phyloP scores from a whole-genome alignment of 1,140 invertebrate genomes.

The Drosophila insularis region DNA sequence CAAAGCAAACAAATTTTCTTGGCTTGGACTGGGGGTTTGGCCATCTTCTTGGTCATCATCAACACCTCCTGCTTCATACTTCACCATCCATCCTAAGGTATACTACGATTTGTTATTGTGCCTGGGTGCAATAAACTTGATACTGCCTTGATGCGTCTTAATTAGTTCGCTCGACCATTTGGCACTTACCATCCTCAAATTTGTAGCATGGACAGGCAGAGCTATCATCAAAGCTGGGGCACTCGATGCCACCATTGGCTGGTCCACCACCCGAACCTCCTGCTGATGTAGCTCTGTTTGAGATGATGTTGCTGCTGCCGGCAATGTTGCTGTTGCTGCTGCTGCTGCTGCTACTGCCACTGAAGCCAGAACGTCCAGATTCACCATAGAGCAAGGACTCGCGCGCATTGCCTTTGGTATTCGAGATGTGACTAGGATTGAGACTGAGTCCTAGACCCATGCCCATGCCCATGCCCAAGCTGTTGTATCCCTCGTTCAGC shows the following conservation, averaged over 20 bases:
- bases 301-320: conserved; percentile 12
- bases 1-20: conserved; percentile 9
- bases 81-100: background rate
- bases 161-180: conserved; percentile 50
- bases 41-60: background rate
- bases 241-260: conserved; percentile 83
- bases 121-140: conserved; percentile 59
- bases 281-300: conserved; percentile 14
- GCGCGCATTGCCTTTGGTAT: conserved; percentile 56
- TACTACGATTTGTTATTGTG: conserved; percentile 47
- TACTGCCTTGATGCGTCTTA: conserved; percentile 48
- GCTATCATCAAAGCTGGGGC: conserved; percentile 88
- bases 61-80: background rate
- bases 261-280: conserved; percentile 8
- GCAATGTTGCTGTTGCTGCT: conserved; percentile 17
- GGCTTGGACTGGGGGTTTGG: conserved; percentile 24
- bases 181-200: conserved; percentile 90
- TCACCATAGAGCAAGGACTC: conserved; percentile 56
- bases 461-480: conserved; percentile 20
- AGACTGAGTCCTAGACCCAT: conserved; percentile 6
- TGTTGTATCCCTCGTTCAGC: conserved; percentile 33
- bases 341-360: no score
- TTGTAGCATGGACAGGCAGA: conserved; percentile 94
- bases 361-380: conserved; percentile 13
- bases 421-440: conserved; percentile 28